Evolutionary conservation across 92 coral and sea anemone species (phyloP).

Genomic region (Muricea muricata): DNA sequence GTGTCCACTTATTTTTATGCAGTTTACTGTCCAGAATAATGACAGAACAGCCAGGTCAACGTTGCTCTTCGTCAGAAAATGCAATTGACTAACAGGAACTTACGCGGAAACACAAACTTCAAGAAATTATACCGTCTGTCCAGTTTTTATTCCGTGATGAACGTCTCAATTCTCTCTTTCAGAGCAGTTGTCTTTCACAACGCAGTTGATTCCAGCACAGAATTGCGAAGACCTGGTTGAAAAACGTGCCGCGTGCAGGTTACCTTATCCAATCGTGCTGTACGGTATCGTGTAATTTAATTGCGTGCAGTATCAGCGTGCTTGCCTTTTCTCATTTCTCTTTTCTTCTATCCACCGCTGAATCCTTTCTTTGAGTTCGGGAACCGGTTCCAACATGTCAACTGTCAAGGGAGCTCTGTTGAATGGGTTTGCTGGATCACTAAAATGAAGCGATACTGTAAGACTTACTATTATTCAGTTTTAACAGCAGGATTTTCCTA

Average conservation of each 20-base stretch:
- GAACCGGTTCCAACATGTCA: constrained; percentile 72
- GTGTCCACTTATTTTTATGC: too few species aligned
- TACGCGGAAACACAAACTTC: too few species aligned
- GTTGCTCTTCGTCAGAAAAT: too few species aligned
- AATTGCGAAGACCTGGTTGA: not conserved
- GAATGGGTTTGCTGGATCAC: constrained; percentile 96
- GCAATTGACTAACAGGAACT: too few species aligned
- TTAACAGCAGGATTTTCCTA: too few species aligned
- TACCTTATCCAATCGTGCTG: not conserved
- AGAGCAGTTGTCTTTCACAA: not conserved
- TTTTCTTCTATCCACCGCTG: constrained; percentile 74
- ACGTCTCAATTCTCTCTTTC: too few species aligned
- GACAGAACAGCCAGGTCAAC: too few species aligned
- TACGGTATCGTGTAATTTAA: too few species aligned
- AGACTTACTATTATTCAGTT: too few species aligned
- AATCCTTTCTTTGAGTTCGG: constrained; percentile 77
- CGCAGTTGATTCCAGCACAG: not conserved
- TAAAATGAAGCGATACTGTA: constrained; percentile 39
- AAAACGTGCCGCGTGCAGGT: not conserved
- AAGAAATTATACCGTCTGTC: too few species aligned
- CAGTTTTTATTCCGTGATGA: too few species aligned
- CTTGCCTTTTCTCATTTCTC: not conserved
- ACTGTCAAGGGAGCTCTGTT: constrained; percentile 80
- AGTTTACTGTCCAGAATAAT: too few species aligned
- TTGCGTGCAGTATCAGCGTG: not conserved